Evolutionary conservation across 2,797 vertebrate species (phyloP).

Genomic region (Pogoniulus pusillus): DNA sequence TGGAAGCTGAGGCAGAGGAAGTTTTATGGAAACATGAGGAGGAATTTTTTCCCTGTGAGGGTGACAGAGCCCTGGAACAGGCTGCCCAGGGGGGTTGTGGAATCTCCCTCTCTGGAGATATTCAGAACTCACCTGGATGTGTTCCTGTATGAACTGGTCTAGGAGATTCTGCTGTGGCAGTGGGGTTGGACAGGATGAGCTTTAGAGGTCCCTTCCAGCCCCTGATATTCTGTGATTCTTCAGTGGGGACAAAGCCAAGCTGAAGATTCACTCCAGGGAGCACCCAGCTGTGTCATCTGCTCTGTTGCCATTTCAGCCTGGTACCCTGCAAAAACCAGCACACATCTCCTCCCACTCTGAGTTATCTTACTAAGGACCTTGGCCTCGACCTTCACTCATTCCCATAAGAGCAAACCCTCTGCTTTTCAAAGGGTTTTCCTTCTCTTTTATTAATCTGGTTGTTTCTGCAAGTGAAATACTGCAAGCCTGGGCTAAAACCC

Average conservation of each 20-base stretch:
- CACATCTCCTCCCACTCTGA: not conserved
- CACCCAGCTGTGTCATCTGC: not conserved
- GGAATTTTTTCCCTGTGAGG: too few species aligned
- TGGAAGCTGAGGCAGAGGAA: too few species aligned
- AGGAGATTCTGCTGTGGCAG: too few species aligned
- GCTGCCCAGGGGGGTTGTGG: too few species aligned
- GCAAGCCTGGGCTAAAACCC: conserved; percentile 43
- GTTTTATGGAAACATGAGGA: too few species aligned
- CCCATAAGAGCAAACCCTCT: not conserved
- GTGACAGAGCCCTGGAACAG: too few species aligned
- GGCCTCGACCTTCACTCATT: conserved; percentile 3
- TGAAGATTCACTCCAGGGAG: not conserved
- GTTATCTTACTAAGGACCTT: not conserved
- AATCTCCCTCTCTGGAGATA: too few species aligned
- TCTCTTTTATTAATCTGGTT: conserved; percentile 2
- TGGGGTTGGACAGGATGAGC: too few species aligned
- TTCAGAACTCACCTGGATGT: too few species aligned
- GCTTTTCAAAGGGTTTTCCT: not conserved
- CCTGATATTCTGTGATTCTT: not conserved
- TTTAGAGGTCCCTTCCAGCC: too few species aligned
- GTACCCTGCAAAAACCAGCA: not conserved
- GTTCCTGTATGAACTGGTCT: too few species aligned
- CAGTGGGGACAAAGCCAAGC: not conserved
- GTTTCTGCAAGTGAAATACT: conserved; percentile 21
- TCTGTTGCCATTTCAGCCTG: not conserved